phyloP scores from a whole-genome alignment of 2,113 vertebrate genomes.

The Raja brachyura region DNA sequence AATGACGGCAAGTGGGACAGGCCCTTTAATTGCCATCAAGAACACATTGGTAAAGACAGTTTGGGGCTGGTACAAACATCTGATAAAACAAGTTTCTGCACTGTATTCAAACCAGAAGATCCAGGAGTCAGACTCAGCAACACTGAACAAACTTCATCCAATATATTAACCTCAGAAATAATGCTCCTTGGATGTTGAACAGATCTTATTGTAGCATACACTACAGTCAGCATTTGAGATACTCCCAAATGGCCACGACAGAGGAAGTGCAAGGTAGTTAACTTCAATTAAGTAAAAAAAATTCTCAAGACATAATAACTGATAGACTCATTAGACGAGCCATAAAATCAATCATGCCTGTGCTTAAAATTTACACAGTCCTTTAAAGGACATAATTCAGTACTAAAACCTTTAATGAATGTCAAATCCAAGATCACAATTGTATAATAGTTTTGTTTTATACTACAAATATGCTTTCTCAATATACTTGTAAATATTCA shows the following conservation, averaged over 20 bases:
- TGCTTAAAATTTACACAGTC: not conserved
- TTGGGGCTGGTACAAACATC: no score
- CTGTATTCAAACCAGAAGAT: no score
- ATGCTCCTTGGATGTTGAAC: not conserved
- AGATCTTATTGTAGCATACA: not conserved
- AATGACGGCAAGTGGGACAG: no score
- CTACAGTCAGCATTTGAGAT: not conserved
- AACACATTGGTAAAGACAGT: no score
- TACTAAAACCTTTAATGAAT: slow-evolving; percentile 27
- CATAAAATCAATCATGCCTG: slow-evolving; percentile 15
- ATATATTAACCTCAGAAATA: not conserved
- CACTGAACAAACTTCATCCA: not conserved
- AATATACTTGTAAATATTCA: not conserved
- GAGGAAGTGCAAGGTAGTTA: not conserved
- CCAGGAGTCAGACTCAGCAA: no score
- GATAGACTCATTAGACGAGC: not conserved
- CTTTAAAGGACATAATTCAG: not conserved
- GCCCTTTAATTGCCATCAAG: no score
- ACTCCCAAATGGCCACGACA: not conserved
- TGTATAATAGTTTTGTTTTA: not conserved
- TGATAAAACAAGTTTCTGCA: no score
- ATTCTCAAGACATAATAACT: not conserved
- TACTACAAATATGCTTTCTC: not conserved
- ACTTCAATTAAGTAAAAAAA: slow-evolving; percentile 16
- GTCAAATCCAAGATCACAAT: not conserved